Evolutionary conservation across 2,888 invertebrate species (phyloP).

Genomic region (Plutella xylostella): DNA sequence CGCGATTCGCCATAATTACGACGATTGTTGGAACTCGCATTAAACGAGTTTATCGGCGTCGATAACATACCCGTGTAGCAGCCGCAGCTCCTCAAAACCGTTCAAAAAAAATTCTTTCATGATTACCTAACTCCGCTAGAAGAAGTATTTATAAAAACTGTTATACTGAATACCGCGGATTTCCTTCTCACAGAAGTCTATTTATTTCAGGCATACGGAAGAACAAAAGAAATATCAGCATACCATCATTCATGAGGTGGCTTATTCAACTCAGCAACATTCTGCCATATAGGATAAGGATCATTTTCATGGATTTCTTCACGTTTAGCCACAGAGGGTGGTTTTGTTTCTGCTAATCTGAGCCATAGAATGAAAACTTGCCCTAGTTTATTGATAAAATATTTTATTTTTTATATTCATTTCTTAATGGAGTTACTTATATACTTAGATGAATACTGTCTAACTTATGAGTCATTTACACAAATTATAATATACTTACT

Average conservation of each 20-base stretch:
- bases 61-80: no score
- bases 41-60: no score
- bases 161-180: no score
- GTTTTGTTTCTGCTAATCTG: slow-evolving; percentile 55
- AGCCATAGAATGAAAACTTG: neutral
- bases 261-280: slow-evolving; percentile 45
- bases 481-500: slow-evolving; percentile 7
- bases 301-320: slow-evolving; percentile 56
- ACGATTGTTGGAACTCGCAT: no score
- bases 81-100: no score
- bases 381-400: neutral
- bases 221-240: slow-evolving; percentile 46
- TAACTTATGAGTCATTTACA: slow-evolving; percentile 14
- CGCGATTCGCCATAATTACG: no score
- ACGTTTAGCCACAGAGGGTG: slow-evolving; percentile 55
- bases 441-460: slow-evolving; percentile 11
- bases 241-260: slow-evolving; percentile 50
- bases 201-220: slow-evolving; percentile 44
- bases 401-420: neutral
- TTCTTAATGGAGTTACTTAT: slow-evolving; percentile 3
- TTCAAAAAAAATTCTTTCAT: no score
- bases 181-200: neutral
- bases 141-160: no score
- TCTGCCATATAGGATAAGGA: slow-evolving; percentile 53
- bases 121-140: no score